Conservation (phyloP, 2,888 invertebrate species). For the Drosophila nigritarsus region DNA sequence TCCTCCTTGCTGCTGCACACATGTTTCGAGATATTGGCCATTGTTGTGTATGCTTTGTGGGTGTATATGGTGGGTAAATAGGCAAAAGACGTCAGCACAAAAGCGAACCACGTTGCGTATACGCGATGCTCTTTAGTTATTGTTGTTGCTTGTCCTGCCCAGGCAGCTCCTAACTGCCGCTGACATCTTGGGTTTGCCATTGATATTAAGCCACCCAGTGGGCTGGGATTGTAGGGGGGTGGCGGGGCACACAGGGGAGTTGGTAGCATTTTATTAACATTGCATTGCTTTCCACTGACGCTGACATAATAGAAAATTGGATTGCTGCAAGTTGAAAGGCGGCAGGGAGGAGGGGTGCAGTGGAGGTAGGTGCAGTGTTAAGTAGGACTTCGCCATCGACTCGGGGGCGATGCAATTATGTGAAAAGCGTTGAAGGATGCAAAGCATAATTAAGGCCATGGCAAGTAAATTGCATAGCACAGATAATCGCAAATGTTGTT, state of each 20-base stretch:
- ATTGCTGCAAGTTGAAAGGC: constrained; percentile 58
- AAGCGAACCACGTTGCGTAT: constrained; percentile 76
- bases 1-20: constrained; percentile 21
- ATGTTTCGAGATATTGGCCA: constrained; percentile 59
- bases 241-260: no score
- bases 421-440: constrained; percentile 69
- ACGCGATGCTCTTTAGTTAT: constrained; percentile 43
- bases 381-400: neutral
- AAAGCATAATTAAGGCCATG: constrained; percentile 72
- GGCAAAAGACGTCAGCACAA: constrained; percentile 64
- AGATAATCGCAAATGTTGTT: constrained; percentile 33
- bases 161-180: constrained; percentile 40
- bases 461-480: constrained; percentile 40
- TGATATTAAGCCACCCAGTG: constrained; percentile 41
- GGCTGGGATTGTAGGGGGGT: no score
- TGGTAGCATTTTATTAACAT: constrained; percentile 70
- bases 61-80: constrained; percentile 46
- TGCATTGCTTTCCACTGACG: constrained; percentile 71
- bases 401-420: constrained; percentile 66
- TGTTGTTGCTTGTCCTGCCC: neutral
- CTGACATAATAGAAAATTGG: constrained; percentile 78
- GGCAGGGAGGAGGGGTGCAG: neutral
- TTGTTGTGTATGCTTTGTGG: constrained; percentile 45
- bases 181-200: constrained; percentile 64
- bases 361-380: neutral